Evolutionary conservation across 1,140 invertebrate genomes (phyloP), one percentile per base, ranked within the genome.

Genomic region (Marisa cornuarietis): DNA sequence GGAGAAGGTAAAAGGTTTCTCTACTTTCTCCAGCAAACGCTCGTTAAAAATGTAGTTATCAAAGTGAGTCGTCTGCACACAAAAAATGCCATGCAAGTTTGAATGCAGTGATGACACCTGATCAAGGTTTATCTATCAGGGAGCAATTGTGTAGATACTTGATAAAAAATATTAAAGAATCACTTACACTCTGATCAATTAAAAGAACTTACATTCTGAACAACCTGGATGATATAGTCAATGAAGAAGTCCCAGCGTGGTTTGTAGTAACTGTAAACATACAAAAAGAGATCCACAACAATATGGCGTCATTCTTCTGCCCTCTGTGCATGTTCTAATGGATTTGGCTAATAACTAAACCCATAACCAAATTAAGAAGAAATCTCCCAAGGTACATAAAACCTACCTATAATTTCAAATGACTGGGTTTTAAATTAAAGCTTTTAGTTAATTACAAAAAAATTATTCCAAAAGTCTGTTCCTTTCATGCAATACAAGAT

Each of bases 191-290:
- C 31, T 42, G n/a, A n/a, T n/a, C n/a, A 26, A 26, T 79, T 26
- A 11, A 16, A 18, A 87, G 91, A 65, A 83, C 87, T 91, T 66
- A 92, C 89, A 20, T 91, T 90, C 0, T 84, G 61, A 1, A 96
- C 78, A 13, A 92, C 91, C n/a, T 91, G 78, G 0, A 91, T 89
- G 63, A 95, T 87, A 85, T 76, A 84, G 54, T 86, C 80, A 0
- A 95, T 84, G 87, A 95, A 97, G 54, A 94, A 81, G 6, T 88
- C 61, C 95, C 95, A 96, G 78, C 95, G 90, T 16, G 94, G 93
- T 77, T 91, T 89, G 85, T 94, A 95, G 84, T 95, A 96, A 61
- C 89, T 90, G 83, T 42, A 87, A 84, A 18, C 68, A 81, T 61
- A 22, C 69, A 68, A 63, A 66, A 72, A 49, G 79, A 11, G 31